phyloP scores from a whole-genome alignment of 2,113 vertebrate species.

The Nipponia nippon region DNA sequence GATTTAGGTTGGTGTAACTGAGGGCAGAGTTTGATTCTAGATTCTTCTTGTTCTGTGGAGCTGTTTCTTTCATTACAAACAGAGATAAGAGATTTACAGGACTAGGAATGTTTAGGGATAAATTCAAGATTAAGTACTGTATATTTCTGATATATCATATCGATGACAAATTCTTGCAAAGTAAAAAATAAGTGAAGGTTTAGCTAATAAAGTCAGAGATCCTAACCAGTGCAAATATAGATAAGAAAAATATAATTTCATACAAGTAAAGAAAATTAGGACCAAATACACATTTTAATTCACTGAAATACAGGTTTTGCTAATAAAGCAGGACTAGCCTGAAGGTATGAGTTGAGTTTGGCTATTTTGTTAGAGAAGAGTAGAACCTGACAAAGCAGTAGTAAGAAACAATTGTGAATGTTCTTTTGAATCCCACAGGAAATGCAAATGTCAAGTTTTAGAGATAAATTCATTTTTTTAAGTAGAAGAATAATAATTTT shows the following conservation, averaged over 20 bases:
- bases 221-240: not conserved
- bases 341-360: not conserved
- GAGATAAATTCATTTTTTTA: not conserved
- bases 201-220: not conserved
- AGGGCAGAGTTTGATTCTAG: not conserved
- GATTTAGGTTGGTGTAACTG: not conserved
- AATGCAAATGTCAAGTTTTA: not conserved
- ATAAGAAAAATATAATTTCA: not conserved
- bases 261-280: not conserved
- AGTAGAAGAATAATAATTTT: constrained; percentile 22
- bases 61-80: not conserved
- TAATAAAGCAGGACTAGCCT: not conserved
- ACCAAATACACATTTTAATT: not conserved
- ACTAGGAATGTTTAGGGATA: not conserved
- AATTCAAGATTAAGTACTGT: not conserved
- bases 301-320: not conserved
- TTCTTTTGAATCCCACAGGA: not conserved
- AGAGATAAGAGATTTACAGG: not conserved
- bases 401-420: not conserved
- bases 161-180: not conserved
- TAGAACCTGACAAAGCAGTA: not conserved
- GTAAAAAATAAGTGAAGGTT: not conserved
- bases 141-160: not conserved
- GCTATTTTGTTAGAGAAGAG: not conserved
- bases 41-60: not conserved